Evolutionary conservation across 35 echinoderm and acorn worm genomes (phyloP).

Genomic region (Holothuria glaberrima): DNA sequence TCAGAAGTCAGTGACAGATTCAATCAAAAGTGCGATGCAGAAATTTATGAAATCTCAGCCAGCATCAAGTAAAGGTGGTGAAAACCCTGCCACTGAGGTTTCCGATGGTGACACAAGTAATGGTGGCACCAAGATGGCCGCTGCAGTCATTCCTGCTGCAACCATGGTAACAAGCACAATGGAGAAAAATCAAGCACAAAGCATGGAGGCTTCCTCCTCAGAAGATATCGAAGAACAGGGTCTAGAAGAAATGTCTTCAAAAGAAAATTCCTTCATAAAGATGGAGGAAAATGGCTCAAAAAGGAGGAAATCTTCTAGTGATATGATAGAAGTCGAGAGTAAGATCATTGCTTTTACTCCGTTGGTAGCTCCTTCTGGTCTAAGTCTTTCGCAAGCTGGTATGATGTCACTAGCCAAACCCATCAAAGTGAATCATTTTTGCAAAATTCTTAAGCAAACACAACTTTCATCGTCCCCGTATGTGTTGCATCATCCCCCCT

Average conservation of each 20-base stretch:
- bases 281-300: background rate
- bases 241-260: background rate
- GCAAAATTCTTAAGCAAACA: constrained; percentile 43
- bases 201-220: background rate
- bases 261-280: background rate
- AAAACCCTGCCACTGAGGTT: background rate
- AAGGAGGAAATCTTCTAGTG: background rate
- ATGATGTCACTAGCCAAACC: constrained; percentile 23
- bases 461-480: constrained; percentile 76
- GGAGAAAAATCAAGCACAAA: background rate
- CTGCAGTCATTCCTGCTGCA: too few relatives aligned
- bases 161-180: background rate
- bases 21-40: constrained; percentile 51
- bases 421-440: constrained; percentile 53
- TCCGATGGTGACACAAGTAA: background rate
- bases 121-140: background rate
- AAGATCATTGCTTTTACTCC: constrained; percentile 16
- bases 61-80: background rate
- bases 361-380: background rate
- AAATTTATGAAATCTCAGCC: constrained; percentile 41
- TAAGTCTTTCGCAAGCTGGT: background rate
- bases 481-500: constrained; percentile 60
- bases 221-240: background rate
- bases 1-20: constrained; percentile 31
- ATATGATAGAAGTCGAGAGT: constrained; percentile 16